Evolutionary conservation across 2,113 vertebrate species (phyloP).

Genomic region (Chaenocephalus aceratus): DNA sequence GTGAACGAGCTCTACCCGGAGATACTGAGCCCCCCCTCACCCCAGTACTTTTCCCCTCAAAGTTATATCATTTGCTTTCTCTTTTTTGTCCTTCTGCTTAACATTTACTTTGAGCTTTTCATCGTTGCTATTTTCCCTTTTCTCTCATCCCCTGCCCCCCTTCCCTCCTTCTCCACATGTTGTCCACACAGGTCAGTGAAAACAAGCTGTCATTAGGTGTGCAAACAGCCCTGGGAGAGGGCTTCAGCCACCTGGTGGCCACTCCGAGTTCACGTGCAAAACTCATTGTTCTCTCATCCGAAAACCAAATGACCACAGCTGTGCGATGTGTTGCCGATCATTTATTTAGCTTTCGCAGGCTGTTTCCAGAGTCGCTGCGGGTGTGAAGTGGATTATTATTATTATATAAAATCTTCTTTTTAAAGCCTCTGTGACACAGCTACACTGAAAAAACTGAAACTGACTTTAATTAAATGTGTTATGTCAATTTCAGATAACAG

Average conservation of each 20-base stretch:
- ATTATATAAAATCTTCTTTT: background rate
- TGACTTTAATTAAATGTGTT: no score
- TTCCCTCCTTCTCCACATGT: constrained; percentile 16
- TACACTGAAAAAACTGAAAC: background rate
- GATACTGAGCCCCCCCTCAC: constrained; percentile 68
- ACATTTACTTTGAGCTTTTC: constrained; percentile 25
- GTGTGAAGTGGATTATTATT: constrained; percentile 21
- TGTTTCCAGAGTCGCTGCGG: constrained; percentile 6
- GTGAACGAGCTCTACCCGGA: constrained; percentile 84
- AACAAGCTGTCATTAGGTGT: constrained; percentile 67
- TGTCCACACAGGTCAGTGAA: constrained; percentile 45
- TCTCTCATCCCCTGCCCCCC: constrained; percentile 13
- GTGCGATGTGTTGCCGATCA: constrained; percentile 5
- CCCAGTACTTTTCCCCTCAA: constrained; percentile 10
- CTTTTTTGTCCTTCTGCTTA: constrained; percentile 1
- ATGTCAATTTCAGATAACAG: no score
- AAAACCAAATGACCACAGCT: constrained; percentile 34
- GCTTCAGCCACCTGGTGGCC: constrained; percentile 60
- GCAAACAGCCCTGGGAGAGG: constrained; percentile 48
- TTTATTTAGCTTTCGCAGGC: constrained; percentile 3
- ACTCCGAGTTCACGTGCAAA: constrained; percentile 77
- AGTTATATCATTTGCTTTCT: constrained; percentile 24
- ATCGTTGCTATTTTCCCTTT: constrained; percentile 20
- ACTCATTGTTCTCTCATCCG: constrained; percentile 21
- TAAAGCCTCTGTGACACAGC: background rate